Evolutionary conservation across 2,113 vertebrate species (phyloP).

Genomic region (Xiphophorus couchianus): DNA sequence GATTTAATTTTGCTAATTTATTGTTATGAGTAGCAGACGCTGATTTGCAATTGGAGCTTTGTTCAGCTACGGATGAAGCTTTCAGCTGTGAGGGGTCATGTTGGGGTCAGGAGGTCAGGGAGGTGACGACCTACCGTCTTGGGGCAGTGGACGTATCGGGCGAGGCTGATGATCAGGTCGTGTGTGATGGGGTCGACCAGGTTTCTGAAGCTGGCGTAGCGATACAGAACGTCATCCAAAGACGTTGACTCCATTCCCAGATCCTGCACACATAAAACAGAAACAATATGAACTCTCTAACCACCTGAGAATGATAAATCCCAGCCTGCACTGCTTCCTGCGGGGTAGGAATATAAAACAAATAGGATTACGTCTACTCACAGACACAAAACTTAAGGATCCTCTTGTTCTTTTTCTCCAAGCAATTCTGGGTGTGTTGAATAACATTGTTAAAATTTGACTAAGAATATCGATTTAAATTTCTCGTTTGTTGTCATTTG

Average conservation of each 20-base stretch:
- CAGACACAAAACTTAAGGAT: too few relatives aligned
- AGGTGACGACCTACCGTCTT: constrained; percentile 84
- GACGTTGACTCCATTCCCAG: constrained; percentile 98
- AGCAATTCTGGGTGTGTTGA: too few relatives aligned
- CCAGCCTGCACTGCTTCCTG: neutral
- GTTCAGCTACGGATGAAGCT: neutral
- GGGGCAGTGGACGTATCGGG: constrained; percentile 94
- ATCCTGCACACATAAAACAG: constrained; percentile 81
- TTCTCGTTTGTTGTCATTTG: too few relatives aligned
- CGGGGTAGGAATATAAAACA: neutral
- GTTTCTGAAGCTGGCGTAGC: constrained; percentile 98
- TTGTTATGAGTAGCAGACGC: neutral
- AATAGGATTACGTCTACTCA: too few relatives aligned
- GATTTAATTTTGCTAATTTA: constrained; percentile 8
- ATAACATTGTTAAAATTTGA: too few relatives aligned
- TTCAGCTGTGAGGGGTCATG: neutral
- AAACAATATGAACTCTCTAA: constrained; percentile 2
- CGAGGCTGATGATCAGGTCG: constrained; percentile 96
- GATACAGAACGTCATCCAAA: constrained; percentile 94
- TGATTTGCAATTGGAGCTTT: neutral
- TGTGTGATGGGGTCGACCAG: constrained; percentile 98
- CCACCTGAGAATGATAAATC: constrained; percentile 12
- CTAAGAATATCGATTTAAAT: too few relatives aligned
- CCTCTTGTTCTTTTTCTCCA: too few relatives aligned
- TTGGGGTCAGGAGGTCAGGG: too few relatives aligned